Evolutionary conservation across 2,113 vertebrate genomes (phyloP).

Genomic region (Miniopterus natalensis): DNA sequence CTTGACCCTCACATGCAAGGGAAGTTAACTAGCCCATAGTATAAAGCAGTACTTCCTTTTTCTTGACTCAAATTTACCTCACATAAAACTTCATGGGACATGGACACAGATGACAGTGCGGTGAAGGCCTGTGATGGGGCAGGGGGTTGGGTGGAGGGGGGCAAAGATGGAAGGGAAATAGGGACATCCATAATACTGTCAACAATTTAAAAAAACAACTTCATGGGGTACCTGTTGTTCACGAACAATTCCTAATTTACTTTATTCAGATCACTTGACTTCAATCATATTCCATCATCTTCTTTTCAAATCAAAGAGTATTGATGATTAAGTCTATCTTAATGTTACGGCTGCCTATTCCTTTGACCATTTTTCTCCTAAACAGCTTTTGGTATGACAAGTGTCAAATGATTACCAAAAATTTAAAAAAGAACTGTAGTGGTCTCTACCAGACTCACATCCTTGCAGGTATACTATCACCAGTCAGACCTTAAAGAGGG

Average conservation of each 20-base stretch:
- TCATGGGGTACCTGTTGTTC: background rate
- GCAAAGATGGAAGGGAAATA: too few relatives aligned
- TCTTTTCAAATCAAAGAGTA: constrained; percentile 25
- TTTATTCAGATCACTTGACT: background rate
- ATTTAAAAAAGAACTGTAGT: background rate
- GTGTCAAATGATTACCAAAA: background rate
- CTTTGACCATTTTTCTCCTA: background rate
- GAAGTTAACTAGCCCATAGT: background rate
- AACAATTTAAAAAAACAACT: background rate
- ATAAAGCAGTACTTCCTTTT: background rate
- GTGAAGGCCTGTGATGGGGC: too few relatives aligned
- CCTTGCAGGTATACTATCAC: background rate
- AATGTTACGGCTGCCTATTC: background rate
- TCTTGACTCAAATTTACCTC: background rate
- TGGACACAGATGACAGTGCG: too few relatives aligned
- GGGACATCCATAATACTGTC: too few relatives aligned
- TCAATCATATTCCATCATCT: background rate
- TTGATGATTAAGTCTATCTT: background rate
- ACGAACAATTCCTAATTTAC: background rate
- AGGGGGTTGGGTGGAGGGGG: too few relatives aligned
- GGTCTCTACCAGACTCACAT: background rate
- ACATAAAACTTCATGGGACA: background rate
- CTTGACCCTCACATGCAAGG: background rate
- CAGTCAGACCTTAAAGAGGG: background rate
- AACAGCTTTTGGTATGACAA: background rate